Evolutionary conservation across 92 coral and sea anemone species (phyloP).

Genomic region (Virgularia gustaviana): DNA sequence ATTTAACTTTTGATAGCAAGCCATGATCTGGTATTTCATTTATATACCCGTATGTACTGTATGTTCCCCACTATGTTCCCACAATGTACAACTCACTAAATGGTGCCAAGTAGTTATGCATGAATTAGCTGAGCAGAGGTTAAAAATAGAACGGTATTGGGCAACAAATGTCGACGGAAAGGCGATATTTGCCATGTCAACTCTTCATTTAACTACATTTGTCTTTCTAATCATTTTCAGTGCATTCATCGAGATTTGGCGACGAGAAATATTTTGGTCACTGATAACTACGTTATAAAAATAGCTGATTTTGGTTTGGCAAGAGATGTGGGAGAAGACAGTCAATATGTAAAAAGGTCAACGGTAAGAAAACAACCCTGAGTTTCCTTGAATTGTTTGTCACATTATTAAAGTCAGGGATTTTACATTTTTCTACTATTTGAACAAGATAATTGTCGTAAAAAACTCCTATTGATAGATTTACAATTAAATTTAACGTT

Average conservation of each 20-base stretch:
- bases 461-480: no score
- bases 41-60: no score
- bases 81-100: no score
- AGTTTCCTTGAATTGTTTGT: no score
- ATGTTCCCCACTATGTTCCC: no score
- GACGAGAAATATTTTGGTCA: constrained; percentile 88
- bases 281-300: constrained; percentile 80
- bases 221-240: constrained; percentile 31
- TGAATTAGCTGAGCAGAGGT: no score
- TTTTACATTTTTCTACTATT: neutral
- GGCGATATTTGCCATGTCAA: neutral
- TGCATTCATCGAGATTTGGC: constrained; percentile 98
- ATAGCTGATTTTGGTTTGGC: constrained; percentile 98
- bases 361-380: constrained; percentile 52
- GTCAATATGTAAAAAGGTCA: constrained; percentile 85
- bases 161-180: no score
- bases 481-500: no score
- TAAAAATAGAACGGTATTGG: no score
- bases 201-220: neutral
- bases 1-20: no score
- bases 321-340: constrained; percentile 85
- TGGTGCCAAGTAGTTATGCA: no score
- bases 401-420: neutral
- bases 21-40: no score
- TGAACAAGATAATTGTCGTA: neutral